Percentiles rank a stretch among this genome's conserved stretches.
Evolutionary conservation across 2,888 invertebrate genomes (phyloP).

Genomic region (Lasioglossum figueresi): DNA sequence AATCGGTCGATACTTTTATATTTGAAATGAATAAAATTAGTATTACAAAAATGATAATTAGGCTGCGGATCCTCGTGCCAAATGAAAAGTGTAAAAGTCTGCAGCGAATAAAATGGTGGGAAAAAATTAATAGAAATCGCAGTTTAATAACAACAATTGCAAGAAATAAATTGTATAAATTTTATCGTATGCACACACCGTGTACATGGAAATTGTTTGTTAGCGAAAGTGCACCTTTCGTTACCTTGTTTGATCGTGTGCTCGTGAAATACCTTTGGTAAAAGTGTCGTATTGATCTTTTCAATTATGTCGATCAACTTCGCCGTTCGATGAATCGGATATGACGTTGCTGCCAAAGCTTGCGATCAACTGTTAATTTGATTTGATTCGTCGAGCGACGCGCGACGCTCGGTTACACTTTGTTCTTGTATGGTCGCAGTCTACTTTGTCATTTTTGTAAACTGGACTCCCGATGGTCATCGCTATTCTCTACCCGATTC

Average conservation of each 20-base stretch:
- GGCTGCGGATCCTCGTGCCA: too few relatives aligned
- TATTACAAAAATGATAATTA: background rate
- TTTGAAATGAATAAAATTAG: too few relatives aligned
- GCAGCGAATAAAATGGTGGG: too few relatives aligned
- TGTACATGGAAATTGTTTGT: background rate
- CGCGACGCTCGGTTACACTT: background rate
- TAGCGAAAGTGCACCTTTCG: background rate
- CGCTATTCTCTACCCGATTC: background rate
- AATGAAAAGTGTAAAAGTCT: background rate
- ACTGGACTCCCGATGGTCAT: background rate
- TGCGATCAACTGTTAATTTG: background rate
- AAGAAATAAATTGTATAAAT: background rate
- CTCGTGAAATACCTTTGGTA: background rate
- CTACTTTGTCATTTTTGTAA: slow-evolving; percentile 2
- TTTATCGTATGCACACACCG: background rate
- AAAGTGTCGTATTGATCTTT: background rate
- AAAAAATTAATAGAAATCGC: background rate
- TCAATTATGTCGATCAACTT: background rate
- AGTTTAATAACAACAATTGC: background rate
- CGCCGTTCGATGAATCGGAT: background rate
- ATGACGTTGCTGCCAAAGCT: background rate
- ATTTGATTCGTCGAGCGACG: background rate
- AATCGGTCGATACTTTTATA: too few relatives aligned
- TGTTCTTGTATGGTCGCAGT: background rate
- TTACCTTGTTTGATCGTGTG: background rate